A percentile compares a stretch with the other conserved stretches of the same genome.
These are phyloP conservation scores for Araneus ventricosus DNA, from an alignment of 1,140 invertebrate species.

Conservation along the genomic window DNA sequence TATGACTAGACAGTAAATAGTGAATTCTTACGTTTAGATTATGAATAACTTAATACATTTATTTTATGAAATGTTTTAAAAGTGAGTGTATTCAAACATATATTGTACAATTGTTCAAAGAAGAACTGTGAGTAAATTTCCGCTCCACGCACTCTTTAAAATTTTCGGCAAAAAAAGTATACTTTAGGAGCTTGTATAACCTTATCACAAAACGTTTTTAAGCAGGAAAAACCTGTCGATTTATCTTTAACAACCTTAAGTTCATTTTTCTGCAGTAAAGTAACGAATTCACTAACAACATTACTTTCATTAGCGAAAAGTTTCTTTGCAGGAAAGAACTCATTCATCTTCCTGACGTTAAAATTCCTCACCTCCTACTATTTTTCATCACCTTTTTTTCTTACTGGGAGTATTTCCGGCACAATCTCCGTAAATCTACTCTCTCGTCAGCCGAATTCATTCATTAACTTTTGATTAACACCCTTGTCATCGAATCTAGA, in stretches of 20 bases:
- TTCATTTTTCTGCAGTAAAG: not conserved
- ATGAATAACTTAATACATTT: too few relatives aligned
- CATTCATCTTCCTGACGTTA: conserved; percentile 33
- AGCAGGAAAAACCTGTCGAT: not conserved
- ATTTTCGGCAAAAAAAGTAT: not conserved
- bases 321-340: conserved; percentile 1
- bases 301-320: conserved; percentile 4
- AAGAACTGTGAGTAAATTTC: too few relatives aligned
- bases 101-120: too few relatives aligned
- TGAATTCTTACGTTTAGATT: too few relatives aligned
- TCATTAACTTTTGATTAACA: conserved; percentile 38
- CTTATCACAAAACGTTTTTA: not conserved
- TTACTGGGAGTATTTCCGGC: not conserved
- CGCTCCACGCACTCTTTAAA: not conserved
- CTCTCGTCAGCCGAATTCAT: not conserved
- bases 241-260: not conserved
- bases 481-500: not conserved
- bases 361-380: not conserved
- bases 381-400: conserved; percentile 8
- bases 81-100: too few relatives aligned
- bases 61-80: too few relatives aligned
- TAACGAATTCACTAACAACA: conserved; percentile 18
- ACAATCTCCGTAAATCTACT: conserved; percentile 18
- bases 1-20: too few relatives aligned
- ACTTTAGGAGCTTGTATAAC: not conserved